phyloP scores from a whole-genome alignment of 2,797 vertebrate species.

The Anolis apletophallus region DNA sequence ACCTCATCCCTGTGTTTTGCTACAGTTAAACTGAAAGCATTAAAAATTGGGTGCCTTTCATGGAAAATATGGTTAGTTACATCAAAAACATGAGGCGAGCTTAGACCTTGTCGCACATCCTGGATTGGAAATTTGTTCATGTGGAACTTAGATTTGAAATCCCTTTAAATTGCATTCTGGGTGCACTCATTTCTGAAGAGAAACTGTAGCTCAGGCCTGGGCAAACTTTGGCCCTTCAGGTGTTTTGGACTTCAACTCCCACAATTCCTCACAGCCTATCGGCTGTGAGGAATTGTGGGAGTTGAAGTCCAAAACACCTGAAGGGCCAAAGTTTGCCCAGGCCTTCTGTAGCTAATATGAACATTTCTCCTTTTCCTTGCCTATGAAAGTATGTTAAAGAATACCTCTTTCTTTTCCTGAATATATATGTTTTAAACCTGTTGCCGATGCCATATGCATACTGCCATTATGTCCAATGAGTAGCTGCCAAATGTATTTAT shows the following conservation, averaged over 20 bases:
- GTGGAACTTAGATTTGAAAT: slow-evolving; percentile 54
- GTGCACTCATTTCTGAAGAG: slow-evolving; percentile 54
- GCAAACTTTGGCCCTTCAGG: too few relatives aligned
- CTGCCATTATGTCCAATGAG: slow-evolving; percentile 27
- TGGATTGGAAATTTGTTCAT: slow-evolving; percentile 29
- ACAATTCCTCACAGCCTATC: too few relatives aligned
- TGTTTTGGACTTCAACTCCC: too few relatives aligned
- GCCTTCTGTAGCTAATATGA: slow-evolving; percentile 49
- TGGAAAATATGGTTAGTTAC: slow-evolving; percentile 47
- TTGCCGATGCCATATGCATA: background rate
- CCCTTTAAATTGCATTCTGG: slow-evolving; percentile 29
- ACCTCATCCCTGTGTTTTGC: slow-evolving; percentile 48
- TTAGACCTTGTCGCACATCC: background rate
- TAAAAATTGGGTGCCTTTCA: slow-evolving; percentile 62
- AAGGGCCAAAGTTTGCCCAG: too few relatives aligned
- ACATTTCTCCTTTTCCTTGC: slow-evolving; percentile 45
- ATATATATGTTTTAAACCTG: slow-evolving; percentile 41
- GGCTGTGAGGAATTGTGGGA: too few relatives aligned
- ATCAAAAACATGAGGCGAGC: slow-evolving; percentile 18
- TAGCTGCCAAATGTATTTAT: slow-evolving; percentile 62
- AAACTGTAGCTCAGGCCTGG: slow-evolving; percentile 34
- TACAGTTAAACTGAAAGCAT: slow-evolving; percentile 35
- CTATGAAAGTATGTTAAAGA: slow-evolving; percentile 50
- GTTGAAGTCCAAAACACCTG: too few relatives aligned
- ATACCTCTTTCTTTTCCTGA: slow-evolving; percentile 24